Conservation (phyloP, 2,888 invertebrate species). For the Seladonia tumulorum region DNA sequence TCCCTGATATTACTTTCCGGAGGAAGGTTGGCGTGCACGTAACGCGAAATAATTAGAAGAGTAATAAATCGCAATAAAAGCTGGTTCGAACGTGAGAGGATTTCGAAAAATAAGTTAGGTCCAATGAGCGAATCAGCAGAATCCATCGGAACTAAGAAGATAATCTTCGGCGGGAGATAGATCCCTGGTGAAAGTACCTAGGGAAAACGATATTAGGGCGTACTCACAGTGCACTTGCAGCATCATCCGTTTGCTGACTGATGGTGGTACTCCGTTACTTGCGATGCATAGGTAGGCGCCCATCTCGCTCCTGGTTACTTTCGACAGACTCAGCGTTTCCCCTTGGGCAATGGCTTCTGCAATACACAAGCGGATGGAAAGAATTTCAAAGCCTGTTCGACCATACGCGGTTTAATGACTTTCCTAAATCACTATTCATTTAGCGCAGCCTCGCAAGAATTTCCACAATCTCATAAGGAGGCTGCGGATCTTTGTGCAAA, state of each 20-base stretch:
- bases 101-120: constrained; percentile 30
- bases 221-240: constrained; percentile 95
- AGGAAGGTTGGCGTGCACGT: background rate
- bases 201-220: constrained; percentile 54
- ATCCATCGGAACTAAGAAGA: constrained; percentile 39
- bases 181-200: constrained; percentile 41
- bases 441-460: background rate
- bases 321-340: constrained; percentile 92
- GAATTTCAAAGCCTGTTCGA: constrained; percentile 15
- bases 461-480: background rate
- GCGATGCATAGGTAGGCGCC: constrained; percentile 95
- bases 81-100: background rate
- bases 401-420: background rate
- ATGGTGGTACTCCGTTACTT: constrained; percentile 94
- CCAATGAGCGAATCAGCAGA: constrained; percentile 51
- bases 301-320: constrained; percentile 96
- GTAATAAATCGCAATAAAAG: constrained; percentile 2
- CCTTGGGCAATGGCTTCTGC: constrained; percentile 91
- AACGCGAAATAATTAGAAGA: background rate
- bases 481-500: background rate
- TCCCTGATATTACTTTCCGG: background rate
- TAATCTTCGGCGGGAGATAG: constrained; percentile 51
- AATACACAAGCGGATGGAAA: constrained; percentile 66
- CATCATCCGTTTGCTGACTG: constrained; percentile 96
- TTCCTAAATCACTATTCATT: background rate